Conservation (phyloP, 2,113 vertebrate species). For the Cichladusa arquata region DNA sequence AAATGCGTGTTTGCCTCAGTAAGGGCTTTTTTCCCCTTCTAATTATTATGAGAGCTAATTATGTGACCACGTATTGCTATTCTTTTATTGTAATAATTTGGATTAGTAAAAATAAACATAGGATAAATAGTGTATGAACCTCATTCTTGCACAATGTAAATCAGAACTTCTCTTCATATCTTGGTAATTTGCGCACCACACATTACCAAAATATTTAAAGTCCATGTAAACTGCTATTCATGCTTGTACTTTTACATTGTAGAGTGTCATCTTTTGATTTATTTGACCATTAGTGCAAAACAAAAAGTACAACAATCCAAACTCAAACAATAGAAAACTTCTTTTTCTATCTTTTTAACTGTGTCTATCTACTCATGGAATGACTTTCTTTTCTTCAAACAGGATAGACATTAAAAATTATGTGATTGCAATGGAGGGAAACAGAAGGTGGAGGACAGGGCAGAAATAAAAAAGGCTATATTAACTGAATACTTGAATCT, state of each 20-base stretch:
- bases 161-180: conserved; percentile 58
- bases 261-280: conserved; percentile 50
- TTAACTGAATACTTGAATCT: neutral
- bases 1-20: conserved; percentile 72
- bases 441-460: neutral
- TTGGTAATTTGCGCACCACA: conserved; percentile 36
- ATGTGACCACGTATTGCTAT: conserved; percentile 77
- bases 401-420: neutral
- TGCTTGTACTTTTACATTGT: conserved; percentile 8
- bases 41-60: conserved; percentile 76
- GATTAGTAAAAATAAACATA: conserved; percentile 79
- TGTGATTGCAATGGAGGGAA: neutral
- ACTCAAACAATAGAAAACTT: neutral
- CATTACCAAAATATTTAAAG: conserved; percentile 64
- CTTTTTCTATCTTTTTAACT: neutral
- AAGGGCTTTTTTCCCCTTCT: conserved; percentile 57
- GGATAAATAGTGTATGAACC: conserved; percentile 44
- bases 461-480: neutral
- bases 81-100: conserved; percentile 79
- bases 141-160: conserved; percentile 66
- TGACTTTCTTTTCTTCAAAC: neutral
- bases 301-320: neutral
- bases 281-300: conserved; percentile 11
- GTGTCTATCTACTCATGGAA: neutral
- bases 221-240: conserved; percentile 30